phyloP scores from a whole-genome alignment of 2,113 vertebrate species.

The Pipra filicauda region DNA sequence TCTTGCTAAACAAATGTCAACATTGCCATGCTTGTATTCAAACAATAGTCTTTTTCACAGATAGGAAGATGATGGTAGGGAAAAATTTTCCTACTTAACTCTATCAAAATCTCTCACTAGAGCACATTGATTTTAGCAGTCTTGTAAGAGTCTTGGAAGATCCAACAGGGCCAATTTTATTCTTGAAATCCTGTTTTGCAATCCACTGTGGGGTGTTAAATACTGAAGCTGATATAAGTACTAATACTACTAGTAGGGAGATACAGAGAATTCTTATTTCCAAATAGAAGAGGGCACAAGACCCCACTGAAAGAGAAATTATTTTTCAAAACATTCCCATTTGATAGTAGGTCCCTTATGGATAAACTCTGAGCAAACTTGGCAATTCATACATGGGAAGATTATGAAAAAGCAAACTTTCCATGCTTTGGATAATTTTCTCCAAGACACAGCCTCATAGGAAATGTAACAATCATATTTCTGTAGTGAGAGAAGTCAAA shows the following conservation, averaged over 20 bases:
- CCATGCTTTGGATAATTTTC: not conserved
- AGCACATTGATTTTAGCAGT: not conserved
- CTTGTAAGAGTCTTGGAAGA: not conserved
- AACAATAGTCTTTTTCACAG: not conserved
- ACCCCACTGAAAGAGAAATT: not conserved
- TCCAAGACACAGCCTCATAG: not conserved
- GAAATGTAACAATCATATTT: not conserved
- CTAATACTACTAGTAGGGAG: not conserved
- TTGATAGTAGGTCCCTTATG: not conserved
- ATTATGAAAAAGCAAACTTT: not conserved
- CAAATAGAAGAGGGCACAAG: not conserved
- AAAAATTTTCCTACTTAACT: not conserved
- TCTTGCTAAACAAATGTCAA: slow-evolving; percentile 17
- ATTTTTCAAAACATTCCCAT: not conserved
- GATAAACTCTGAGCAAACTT: not conserved
- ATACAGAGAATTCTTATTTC: not conserved
- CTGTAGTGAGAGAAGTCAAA: not conserved
- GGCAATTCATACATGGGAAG: not conserved
- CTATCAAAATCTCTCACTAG: not conserved
- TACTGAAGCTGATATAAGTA: not conserved
- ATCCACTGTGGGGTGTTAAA: not conserved
- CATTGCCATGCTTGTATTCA: not conserved
- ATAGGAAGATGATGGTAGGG: not conserved
- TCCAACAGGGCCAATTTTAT: not conserved
- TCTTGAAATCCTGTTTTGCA: not conserved